Evolutionary conservation across 2,113 vertebrate genomes (phyloP).

Genomic region (Oostethus manadensis): DNA sequence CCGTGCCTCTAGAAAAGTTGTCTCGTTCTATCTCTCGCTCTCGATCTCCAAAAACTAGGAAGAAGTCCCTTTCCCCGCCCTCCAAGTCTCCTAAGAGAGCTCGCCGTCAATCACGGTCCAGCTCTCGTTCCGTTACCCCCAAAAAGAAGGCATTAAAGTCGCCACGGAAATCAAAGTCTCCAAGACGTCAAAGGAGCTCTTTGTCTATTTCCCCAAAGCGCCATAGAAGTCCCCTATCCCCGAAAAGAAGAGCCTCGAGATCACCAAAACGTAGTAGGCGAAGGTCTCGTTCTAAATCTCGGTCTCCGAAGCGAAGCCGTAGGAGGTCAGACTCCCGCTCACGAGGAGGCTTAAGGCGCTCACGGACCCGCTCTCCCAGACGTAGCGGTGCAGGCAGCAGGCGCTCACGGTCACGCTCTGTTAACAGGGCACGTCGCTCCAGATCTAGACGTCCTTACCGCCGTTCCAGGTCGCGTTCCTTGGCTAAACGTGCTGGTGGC

Average conservation of each 20-base stretch:
- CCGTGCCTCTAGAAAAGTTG: slow-evolving; percentile 38
- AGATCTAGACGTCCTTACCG: slow-evolving; percentile 61
- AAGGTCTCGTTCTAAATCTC: slow-evolving; percentile 52
- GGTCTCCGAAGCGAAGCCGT: slow-evolving; percentile 54
- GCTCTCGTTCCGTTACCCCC: slow-evolving; percentile 53
- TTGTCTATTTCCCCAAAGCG: slow-evolving; percentile 55
- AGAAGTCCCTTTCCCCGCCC: slow-evolving; percentile 45
- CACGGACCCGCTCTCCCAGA: slow-evolving; percentile 62
- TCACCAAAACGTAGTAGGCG: slow-evolving; percentile 53
- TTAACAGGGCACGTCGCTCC: slow-evolving; percentile 51
- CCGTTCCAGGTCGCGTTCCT: slow-evolving; percentile 63
- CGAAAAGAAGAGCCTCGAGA: slow-evolving; percentile 47
- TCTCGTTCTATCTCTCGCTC: slow-evolving; percentile 50
- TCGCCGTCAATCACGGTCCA: slow-evolving; percentile 38
- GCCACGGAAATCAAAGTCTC: slow-evolving; percentile 64
- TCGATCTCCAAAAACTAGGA: slow-evolving; percentile 43
- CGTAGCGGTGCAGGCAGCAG: slow-evolving; percentile 44
- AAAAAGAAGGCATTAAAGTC: slow-evolving; percentile 64
- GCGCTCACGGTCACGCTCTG: slow-evolving; percentile 67
- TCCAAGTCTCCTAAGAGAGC: slow-evolving; percentile 39
- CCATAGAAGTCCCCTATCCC: slow-evolving; percentile 39
- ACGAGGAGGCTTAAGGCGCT: slow-evolving; percentile 53
- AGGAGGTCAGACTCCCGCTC: slow-evolving; percentile 63
- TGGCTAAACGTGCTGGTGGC: slow-evolving; percentile 47
- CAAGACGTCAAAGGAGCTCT: slow-evolving; percentile 41